Evolutionary conservation across 92 coral and sea anemone species (phyloP).

Genomic region (Diadumene lineata): DNA sequence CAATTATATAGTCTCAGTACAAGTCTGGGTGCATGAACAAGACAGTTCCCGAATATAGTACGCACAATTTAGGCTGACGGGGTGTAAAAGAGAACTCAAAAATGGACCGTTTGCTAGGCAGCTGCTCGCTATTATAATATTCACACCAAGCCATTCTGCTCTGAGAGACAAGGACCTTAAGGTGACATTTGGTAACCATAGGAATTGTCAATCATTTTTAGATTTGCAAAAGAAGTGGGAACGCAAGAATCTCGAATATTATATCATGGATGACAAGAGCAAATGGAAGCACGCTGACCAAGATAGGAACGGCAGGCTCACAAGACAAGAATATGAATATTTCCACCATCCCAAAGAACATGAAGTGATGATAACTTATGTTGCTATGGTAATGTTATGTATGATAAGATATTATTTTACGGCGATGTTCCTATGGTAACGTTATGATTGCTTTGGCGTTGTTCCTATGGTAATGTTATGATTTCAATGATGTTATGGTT

Average conservation of each 20-base stretch:
- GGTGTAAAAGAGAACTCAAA: no score
- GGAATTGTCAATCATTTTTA: slow-evolving; percentile 21
- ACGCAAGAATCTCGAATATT: slow-evolving; percentile 63
- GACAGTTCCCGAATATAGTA: no score
- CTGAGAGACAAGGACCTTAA: background rate
- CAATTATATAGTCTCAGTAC: no score
- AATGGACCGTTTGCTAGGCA: no score
- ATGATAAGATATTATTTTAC: no score
- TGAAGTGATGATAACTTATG: slow-evolving; percentile 78
- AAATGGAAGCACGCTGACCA: slow-evolving; percentile 95
- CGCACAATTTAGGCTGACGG: no score
- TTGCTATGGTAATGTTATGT: slow-evolving; percentile 65
- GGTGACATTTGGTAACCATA: no score
- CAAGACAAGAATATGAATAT: slow-evolving; percentile 83
- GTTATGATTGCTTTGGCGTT: background rate
- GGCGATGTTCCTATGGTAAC: background rate
- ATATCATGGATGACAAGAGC: slow-evolving; percentile 73
- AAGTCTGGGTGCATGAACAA: no score
- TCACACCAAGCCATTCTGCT: no score
- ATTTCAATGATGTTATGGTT: no score
- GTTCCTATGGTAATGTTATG: slow-evolving; percentile 1
- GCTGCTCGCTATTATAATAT: no score
- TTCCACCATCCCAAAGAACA: slow-evolving; percentile 93
- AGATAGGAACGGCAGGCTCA: slow-evolving; percentile 75
- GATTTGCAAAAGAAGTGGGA: slow-evolving; percentile 88